These are phyloP conservation scores for Luperina testacea DNA, from an alignment of 2,888 invertebrate genomes.

Conservation along the genomic window DNA sequence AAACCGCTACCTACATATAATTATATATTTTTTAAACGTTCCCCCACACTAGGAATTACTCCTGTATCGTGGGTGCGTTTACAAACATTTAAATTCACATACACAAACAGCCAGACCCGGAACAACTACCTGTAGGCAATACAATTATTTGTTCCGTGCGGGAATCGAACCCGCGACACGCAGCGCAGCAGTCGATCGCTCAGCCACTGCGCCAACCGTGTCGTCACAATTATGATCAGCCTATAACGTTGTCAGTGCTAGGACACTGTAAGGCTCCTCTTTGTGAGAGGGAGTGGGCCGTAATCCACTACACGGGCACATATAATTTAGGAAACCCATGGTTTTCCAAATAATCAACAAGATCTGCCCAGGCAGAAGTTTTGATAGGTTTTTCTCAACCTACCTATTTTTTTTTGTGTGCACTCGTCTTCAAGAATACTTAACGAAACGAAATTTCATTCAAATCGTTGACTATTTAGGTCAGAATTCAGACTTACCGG, in stretches of 20 bases:
- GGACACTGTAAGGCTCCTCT: background rate
- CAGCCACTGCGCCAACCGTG: too few species aligned
- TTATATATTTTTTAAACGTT: too few species aligned
- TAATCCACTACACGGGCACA: too few species aligned
- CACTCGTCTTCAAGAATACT: constrained; percentile 40
- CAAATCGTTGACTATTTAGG: constrained; percentile 39
- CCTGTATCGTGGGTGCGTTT: too few species aligned
- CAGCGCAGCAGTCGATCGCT: too few species aligned
- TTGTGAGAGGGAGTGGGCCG: too few species aligned
- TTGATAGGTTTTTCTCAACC: background rate
- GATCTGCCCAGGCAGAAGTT: background rate
- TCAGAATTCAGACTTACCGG: constrained; percentile 36
- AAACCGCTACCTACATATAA: background rate
- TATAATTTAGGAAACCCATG: background rate
- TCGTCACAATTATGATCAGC: background rate
- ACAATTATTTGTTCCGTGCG: too few species aligned
- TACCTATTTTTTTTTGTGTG: background rate
- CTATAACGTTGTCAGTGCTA: background rate
- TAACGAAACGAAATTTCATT: constrained; percentile 41
- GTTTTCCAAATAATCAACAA: background rate
- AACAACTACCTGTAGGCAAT: too few species aligned
- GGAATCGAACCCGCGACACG: too few species aligned
- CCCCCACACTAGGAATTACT: too few species aligned
- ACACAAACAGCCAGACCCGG: too few species aligned
- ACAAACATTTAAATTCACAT: too few species aligned